phyloP scores from a whole-genome alignment of 2,888 invertebrate species.

The Cabera pusaria region DNA sequence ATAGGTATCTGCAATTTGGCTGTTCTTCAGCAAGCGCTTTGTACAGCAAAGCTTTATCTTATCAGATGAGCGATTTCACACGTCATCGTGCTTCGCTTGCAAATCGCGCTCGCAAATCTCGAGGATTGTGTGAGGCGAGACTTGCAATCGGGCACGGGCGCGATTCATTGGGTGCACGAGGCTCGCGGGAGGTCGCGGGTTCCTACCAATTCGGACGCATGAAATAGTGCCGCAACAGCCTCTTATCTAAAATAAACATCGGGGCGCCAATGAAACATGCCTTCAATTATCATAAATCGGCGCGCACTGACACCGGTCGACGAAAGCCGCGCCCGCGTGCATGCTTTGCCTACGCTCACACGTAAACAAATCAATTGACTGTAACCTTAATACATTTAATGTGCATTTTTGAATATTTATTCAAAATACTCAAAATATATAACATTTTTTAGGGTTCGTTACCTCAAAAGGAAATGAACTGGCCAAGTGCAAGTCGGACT shows the following conservation, averaged over 20 bases:
- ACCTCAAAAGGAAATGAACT: too few relatives aligned
- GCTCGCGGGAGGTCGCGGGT: slow-evolving; percentile 74
- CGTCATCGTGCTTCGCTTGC: slow-evolving; percentile 59
- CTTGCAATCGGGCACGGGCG: slow-evolving; percentile 62
- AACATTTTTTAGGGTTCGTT: too few relatives aligned
- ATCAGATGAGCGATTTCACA: slow-evolving; percentile 62
- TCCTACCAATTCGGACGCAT: slow-evolving; percentile 74
- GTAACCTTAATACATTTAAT: slow-evolving; percentile 18
- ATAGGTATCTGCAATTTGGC: slow-evolving; percentile 30
- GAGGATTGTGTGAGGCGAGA: slow-evolving; percentile 62
- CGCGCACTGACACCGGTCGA: slow-evolving; percentile 68
- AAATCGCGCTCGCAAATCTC: slow-evolving; percentile 68
- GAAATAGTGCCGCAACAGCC: slow-evolving; percentile 75
- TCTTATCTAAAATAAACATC: slow-evolving; percentile 83
- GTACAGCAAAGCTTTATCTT: slow-evolving; percentile 47
- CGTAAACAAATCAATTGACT: slow-evolving; percentile 53
- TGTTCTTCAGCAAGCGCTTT: slow-evolving; percentile 42
- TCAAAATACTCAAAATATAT: too few relatives aligned
- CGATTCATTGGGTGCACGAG: slow-evolving; percentile 40
- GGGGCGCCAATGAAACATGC: slow-evolving; percentile 79
- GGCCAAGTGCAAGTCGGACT: too few relatives aligned
- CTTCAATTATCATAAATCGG: slow-evolving; percentile 84
- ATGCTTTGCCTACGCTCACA: slow-evolving; percentile 41
- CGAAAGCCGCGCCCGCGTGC: slow-evolving; percentile 66
- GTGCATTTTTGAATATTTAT: background rate